Evolutionary conservation across 2,888 invertebrate genomes (phyloP), one percentile per base, ranked within the genome.

Genomic region (Drepana falcataria): DNA sequence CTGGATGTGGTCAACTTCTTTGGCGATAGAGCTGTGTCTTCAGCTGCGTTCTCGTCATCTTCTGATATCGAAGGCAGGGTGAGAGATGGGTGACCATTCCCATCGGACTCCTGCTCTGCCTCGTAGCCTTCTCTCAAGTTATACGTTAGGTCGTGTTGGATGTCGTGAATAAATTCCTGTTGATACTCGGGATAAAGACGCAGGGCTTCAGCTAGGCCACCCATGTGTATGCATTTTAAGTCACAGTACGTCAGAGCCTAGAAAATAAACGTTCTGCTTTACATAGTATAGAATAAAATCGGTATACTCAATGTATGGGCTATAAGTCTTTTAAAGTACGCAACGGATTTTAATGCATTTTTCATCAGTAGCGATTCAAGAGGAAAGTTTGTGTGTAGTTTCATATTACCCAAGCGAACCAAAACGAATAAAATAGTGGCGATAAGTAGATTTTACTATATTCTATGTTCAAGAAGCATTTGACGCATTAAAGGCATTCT

Each of bases 221-320:
- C 95, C 92, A 97, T 96, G 85, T 97, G 95, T 65, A 98, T 96
- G 86, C 97, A 97, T 88, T 98, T 98, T 57, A 98, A 92, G 89
- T 98, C 98, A 85, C 98, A 98, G 87, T 98, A 98, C 48, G 98
- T 98, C 54, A 98, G 92, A 47, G 98, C 98, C 91, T 95, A 69
- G 62, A 59, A 47, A 57, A 60, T 55, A 60, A 48, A 53, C 47
- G n/a, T 55, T 55, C 49, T 51, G 6, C 40, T 40, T 40, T 4
- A 40, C 7, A 40, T 2, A 6, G 40, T 40, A 6, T 40, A 21
- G 21, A 21, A 21, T 21, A 21, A 21, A 21, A 1, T 21, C 21
- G 21, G 21, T 21, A 21, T 21, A 21, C 21, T 21, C 21, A 21
- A 21, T 21, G 0, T 21, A 21, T 21, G 1, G 21, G 21, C 21